Evolutionary conservation across 2,888 invertebrate species (phyloP).

Genomic region (Ommatoiulus sabulosus): DNA sequence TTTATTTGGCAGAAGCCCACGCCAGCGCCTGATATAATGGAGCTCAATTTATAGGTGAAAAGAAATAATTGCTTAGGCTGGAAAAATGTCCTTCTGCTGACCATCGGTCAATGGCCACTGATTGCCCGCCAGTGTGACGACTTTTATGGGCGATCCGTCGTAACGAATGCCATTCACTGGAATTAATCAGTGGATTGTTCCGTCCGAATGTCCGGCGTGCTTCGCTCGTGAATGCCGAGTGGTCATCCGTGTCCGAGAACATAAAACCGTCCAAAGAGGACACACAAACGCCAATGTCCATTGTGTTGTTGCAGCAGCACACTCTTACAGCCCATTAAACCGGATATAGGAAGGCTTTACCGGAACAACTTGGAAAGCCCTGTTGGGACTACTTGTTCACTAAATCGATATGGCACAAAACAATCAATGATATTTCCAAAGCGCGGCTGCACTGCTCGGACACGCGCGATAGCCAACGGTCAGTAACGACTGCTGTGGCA

Average conservation of each 20-base stretch:
- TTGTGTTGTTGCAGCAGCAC: not conserved
- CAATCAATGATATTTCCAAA: conserved; percentile 26
- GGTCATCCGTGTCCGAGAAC: conserved; percentile 30
- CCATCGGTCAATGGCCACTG: conserved; percentile 19
- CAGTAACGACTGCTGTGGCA: not conserved
- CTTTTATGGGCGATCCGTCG: conserved; percentile 13
- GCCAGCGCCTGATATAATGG: not conserved
- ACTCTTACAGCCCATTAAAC: conserved; percentile 43
- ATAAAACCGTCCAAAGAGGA: conserved; percentile 23
- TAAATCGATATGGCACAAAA: conserved; percentile 36
- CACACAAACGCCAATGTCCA: conserved; percentile 26
- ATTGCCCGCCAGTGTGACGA: conserved; percentile 17
- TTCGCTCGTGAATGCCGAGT: conserved; percentile 13
- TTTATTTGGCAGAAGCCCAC: not conserved
- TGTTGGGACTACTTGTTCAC: conserved; percentile 36
- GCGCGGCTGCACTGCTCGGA: not conserved
- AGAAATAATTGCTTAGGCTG: not conserved
- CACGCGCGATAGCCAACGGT: not conserved
- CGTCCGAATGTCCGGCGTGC: conserved; percentile 11
- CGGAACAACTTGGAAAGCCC: conserved; percentile 36
- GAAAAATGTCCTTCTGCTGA: not conserved
- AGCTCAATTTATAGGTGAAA: not conserved
- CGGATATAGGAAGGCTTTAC: conserved; percentile 9
- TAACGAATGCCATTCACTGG: conserved; percentile 15
- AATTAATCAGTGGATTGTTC: conserved; percentile 40